A percentile compares a stretch with the other conserved stretches of the same genome.
Conservation (phyloP, 2,113 vertebrate species). For the Cyphomyrus discorhynchus region DNA sequence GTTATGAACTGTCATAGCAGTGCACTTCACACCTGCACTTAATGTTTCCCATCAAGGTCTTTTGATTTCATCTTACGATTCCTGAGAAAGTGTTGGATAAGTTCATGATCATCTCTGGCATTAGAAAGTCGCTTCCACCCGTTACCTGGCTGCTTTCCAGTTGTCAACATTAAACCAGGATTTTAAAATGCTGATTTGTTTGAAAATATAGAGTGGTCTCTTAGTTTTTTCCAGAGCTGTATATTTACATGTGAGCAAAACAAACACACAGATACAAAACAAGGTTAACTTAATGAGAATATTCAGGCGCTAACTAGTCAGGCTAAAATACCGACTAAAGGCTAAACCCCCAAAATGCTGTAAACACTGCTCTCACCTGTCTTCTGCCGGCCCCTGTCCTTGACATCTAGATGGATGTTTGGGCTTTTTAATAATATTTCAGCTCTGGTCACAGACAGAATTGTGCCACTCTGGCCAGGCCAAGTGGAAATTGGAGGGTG, state of each 20-base stretch:
- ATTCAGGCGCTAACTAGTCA: background rate
- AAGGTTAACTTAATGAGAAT: background rate
- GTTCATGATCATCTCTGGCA: no score
- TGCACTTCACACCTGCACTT: no score
- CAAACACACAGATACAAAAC: background rate
- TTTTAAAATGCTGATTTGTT: no score
- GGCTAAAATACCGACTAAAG: background rate
- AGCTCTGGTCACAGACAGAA: background rate
- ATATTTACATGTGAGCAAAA: background rate
- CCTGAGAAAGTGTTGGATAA: no score
- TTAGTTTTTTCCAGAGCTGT: background rate
- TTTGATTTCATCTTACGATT: no score
- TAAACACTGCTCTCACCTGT: background rate
- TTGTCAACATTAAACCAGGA: no score
- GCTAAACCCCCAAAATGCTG: background rate
- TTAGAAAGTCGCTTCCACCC: no score
- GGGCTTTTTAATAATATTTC: background rate
- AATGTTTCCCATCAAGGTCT: no score
- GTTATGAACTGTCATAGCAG: no score
- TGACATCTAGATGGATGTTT: background rate
- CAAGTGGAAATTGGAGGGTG: conserved; percentile 23
- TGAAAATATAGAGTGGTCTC: no score
- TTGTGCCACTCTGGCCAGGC: background rate
- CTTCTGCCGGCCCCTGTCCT: background rate
- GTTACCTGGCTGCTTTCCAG: no score